phyloP scores from a whole-genome alignment of 2,113 vertebrate species.

The Tachuris rubrigastra region DNA sequence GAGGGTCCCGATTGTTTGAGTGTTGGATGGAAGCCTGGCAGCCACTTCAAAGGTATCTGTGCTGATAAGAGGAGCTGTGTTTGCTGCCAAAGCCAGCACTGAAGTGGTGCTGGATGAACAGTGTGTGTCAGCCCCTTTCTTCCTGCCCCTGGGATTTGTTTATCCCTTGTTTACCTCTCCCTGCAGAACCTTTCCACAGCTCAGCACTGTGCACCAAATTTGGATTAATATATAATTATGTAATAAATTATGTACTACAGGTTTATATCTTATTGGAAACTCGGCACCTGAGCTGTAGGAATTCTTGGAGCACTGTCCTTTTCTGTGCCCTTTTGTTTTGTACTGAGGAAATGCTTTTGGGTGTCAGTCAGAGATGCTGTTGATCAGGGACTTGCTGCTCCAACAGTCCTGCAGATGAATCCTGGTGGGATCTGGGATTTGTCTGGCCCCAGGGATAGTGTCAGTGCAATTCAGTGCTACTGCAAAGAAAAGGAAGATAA shows the following conservation, averaged over 20 bases:
- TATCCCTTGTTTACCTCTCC: not conserved
- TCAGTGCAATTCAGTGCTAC: not conserved
- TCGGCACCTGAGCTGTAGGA: not conserved
- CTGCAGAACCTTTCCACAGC: not conserved
- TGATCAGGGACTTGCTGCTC: not conserved
- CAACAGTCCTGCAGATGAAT: not conserved
- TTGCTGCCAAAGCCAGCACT: constrained; percentile 41
- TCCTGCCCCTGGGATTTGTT: not conserved
- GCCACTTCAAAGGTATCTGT: constrained; percentile 51
- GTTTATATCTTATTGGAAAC: not conserved
- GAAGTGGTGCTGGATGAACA: not conserved
- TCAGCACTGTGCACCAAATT: fast-evolving
- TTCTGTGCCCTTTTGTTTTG: not conserved
- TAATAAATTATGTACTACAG: fast-evolving
- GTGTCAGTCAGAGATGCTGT: not conserved
- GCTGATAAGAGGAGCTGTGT: constrained; percentile 53
- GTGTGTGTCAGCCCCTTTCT: not conserved
- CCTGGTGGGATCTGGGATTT: not conserved
- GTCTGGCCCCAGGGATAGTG: not conserved
- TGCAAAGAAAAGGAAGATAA: not conserved
- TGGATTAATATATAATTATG: not conserved
- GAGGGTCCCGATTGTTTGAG: constrained; percentile 38
- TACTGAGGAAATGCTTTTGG: fast-evolving
- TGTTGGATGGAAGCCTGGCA: constrained; percentile 43
- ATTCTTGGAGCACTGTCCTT: not conserved